Evolutionary conservation across 30 jellyfish, hydroid and myxozoan species (phyloP).

Genomic region (Hydractinia echinata): DNA sequence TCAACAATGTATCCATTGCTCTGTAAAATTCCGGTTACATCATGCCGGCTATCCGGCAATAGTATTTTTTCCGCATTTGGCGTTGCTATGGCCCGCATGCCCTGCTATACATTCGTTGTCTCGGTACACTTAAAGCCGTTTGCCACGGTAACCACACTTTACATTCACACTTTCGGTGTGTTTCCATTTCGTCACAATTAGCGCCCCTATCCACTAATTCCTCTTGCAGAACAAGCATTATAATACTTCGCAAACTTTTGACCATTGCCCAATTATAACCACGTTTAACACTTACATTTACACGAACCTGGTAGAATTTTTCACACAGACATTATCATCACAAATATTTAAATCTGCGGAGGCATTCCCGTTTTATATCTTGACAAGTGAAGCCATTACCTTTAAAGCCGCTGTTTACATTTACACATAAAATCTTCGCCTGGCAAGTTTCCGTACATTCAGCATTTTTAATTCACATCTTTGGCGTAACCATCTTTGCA

Average conservation of each 20-base stretch:
- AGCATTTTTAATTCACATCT: conserved; percentile 29
- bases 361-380: conserved; percentile 59
- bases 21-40: conserved; percentile 10
- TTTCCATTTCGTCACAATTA: not conserved
- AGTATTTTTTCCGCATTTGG: conserved; percentile 11
- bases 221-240: conserved; percentile 5
- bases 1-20: conserved; percentile 20
- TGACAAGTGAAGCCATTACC: conserved; percentile 52
- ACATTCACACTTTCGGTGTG: conserved; percentile 4
- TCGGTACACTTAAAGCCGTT: conserved; percentile 45
- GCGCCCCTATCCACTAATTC: conserved; percentile 7
- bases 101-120: conserved; percentile 41
- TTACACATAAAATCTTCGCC: conserved; percentile 32
- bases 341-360: not conserved
- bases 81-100: not conserved
- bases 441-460: conserved; percentile 19
- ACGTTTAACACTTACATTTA: too few relatives aligned
- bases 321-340: not conserved
- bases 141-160: conserved; percentile 41
- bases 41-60: not conserved
- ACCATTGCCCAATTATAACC: not conserved
- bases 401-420: conserved; percentile 40
- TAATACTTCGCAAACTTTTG: not conserved
- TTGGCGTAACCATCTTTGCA: conserved; percentile 3
- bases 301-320: too few relatives aligned